phyloP scores from a whole-genome alignment of 2,888 invertebrate genomes.

The Melikaiella ostensackeni region DNA sequence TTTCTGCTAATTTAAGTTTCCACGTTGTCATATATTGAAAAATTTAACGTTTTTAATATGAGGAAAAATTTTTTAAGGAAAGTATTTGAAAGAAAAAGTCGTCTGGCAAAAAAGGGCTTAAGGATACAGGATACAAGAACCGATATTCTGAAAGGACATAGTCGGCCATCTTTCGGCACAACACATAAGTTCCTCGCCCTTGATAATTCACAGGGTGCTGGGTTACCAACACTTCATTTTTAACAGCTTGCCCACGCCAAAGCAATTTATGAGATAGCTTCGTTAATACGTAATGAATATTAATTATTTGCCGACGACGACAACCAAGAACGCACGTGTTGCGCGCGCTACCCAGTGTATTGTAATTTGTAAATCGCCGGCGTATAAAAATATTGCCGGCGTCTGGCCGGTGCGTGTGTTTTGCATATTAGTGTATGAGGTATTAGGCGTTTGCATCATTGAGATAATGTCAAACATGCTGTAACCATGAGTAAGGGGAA shows the following conservation, averaged over 20 bases:
- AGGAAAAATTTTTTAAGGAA: no score
- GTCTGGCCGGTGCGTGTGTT: constrained; percentile 55
- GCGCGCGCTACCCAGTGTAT: constrained; percentile 58
- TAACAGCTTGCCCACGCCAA: constrained; percentile 51
- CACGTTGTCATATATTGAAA: no score
- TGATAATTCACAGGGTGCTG: constrained; percentile 42
- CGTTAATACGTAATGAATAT: constrained; percentile 77
- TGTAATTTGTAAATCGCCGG: constrained; percentile 74
- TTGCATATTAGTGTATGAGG: constrained; percentile 50
- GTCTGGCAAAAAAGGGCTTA: no score
- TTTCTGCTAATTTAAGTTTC: no score
- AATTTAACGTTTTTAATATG: no score
- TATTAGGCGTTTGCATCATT: not conserved
- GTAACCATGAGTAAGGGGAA: constrained; percentile 31
- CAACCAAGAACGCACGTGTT: constrained; percentile 53
- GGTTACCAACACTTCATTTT: constrained; percentile 43
- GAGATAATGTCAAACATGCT: constrained; percentile 22
- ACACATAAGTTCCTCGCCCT: constrained; percentile 45
- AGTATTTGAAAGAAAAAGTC: no score
- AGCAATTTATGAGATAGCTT: constrained; percentile 74
- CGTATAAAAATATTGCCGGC: constrained; percentile 59
- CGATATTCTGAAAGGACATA: not conserved
- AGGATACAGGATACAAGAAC: no score
- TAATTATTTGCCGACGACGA: constrained; percentile 73
- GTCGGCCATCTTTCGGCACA: constrained; percentile 52